Conservation (phyloP, 2,113 vertebrate species). For the Steatornis caripensis region DNA sequence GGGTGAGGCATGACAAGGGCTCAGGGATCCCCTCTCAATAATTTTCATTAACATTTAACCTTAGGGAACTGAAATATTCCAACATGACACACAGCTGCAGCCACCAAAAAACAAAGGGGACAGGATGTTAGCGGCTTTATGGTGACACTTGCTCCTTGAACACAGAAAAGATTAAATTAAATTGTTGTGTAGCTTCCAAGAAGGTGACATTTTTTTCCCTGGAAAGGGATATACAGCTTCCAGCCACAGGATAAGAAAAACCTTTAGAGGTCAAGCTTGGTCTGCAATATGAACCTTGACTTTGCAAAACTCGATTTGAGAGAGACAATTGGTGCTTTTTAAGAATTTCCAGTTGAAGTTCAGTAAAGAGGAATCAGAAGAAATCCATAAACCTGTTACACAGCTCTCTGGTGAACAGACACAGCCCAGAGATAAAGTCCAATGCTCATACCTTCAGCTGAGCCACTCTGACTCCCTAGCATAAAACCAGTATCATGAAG, state of each 20-base stretch:
- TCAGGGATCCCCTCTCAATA: neutral
- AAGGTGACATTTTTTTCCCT: neutral
- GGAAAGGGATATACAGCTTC: neutral
- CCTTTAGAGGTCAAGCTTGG: neutral
- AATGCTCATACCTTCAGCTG: neutral
- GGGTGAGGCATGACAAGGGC: neutral
- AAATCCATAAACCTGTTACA: neutral
- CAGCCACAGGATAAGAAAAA: neutral
- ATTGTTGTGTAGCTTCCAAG: neutral
- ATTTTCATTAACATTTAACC: conserved; percentile 20
- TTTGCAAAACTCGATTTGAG: neutral
- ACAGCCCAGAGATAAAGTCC: neutral
- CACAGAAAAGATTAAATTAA: conserved; percentile 10
- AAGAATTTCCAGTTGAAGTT: neutral
- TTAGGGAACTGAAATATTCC: neutral
- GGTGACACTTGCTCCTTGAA: neutral
- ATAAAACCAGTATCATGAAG: neutral
- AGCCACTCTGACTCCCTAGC: neutral
- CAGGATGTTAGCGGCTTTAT: neutral
- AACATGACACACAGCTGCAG: neutral
- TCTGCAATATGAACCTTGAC: neutral
- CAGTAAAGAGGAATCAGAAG: neutral
- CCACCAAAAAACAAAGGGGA: neutral
- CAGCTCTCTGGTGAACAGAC: neutral
- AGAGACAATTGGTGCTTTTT: neutral